These are phyloP conservation scores for Phalloptychus januarius DNA, from an alignment of 2,797 vertebrate genomes.

Conservation along the genomic window DNA sequence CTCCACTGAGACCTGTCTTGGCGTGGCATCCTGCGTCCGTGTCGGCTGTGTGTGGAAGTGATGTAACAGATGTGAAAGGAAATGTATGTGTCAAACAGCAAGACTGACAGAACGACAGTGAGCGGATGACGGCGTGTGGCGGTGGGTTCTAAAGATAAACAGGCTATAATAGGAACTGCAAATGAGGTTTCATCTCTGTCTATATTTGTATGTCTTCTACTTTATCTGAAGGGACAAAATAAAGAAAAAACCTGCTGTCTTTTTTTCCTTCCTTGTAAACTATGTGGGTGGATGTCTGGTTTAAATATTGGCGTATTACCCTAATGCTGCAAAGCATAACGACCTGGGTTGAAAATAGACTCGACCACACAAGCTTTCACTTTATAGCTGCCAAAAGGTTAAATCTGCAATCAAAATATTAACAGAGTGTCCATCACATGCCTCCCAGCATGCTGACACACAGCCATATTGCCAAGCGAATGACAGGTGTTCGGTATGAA, in stretches of 20 bases:
- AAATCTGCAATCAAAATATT: slow-evolving; percentile 24
- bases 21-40: slow-evolving; percentile 14
- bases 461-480: slow-evolving; percentile 16
- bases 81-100: slow-evolving; percentile 1
- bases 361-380: slow-evolving; percentile 7
- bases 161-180: slow-evolving; percentile 33
- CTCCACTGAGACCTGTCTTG: slow-evolving; percentile 24
- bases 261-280: slow-evolving; percentile 9
- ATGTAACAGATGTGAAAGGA: slow-evolving; percentile 25
- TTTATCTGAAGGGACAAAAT: slow-evolving; percentile 15
- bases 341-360: slow-evolving; percentile 9
- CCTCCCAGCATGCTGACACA: neutral
- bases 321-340: slow-evolving; percentile 21
- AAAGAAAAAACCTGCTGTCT: neutral
- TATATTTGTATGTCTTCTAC: slow-evolving; percentile 34
- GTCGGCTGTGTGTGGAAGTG: slow-evolving; percentile 3
- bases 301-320: slow-evolving; percentile 26
- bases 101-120: slow-evolving; percentile 5
- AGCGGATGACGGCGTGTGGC: slow-evolving; percentile 5
- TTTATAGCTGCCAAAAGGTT: slow-evolving; percentile 3
- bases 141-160: slow-evolving; percentile 40
- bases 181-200: slow-evolving; percentile 40
- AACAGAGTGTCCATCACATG: slow-evolving; percentile 5
- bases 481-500: slow-evolving; percentile 29
- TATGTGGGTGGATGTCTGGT: slow-evolving; percentile 7